A percentile compares a stretch with the other conserved stretches of the same genome.
phyloP scores from a whole-genome alignment of 2,113 vertebrate species.

The Nyctibius bracteatus region DNA sequence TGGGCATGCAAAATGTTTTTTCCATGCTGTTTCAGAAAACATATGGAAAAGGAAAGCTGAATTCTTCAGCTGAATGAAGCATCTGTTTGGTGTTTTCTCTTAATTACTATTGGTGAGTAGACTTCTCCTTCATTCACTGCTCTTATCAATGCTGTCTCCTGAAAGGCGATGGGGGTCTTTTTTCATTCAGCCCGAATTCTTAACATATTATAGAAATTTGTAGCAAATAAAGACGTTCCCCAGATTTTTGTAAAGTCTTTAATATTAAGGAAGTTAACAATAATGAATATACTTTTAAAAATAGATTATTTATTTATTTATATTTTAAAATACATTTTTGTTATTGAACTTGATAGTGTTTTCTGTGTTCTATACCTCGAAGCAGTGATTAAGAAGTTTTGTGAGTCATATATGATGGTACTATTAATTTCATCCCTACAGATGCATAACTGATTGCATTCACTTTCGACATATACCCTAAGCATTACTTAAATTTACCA shows the following conservation, averaged over 20 bases:
- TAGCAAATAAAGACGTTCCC: background rate
- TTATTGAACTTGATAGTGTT: background rate
- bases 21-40: slow-evolving; percentile 10
- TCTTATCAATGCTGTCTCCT: background rate
- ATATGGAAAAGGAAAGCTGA: slow-evolving; percentile 9
- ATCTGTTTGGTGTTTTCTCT: slow-evolving; percentile 32
- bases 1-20: background rate
- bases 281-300: background rate
- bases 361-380: background rate
- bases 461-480: background rate
- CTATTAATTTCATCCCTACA: background rate
- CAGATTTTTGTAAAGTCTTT: background rate
- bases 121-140: background rate
- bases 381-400: background rate
- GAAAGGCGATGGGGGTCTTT: background rate
- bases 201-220: background rate
- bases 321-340: background rate
- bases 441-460: background rate
- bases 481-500: background rate
- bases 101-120: slow-evolving; percentile 1
- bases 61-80: slow-evolving; percentile 35
- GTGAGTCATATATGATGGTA: background rate
- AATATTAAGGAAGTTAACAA: background rate
- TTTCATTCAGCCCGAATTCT: background rate
- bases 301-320: background rate